phyloP scores from a whole-genome alignment of 2,888 invertebrate species.

The Lepetodrilus schrolli region DNA sequence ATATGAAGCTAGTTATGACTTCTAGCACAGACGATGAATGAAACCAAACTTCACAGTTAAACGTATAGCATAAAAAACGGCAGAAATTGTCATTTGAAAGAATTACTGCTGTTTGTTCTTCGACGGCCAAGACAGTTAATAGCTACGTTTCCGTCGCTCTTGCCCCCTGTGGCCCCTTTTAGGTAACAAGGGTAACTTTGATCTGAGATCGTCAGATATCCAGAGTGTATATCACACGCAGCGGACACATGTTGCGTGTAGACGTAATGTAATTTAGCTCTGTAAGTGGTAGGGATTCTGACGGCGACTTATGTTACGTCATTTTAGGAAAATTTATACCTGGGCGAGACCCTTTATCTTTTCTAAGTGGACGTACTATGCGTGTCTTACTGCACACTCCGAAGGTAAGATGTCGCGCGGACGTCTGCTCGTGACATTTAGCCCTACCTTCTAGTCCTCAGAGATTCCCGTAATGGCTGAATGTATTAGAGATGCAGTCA shows the following conservation, averaged over 20 bases:
- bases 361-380: no score
- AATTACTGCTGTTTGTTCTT: not conserved
- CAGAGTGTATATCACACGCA: not conserved
- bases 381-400: no score
- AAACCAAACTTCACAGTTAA: no score
- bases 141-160: not conserved
- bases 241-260: slow-evolving; percentile 4
- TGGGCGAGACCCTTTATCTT: no score
- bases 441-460: no score
- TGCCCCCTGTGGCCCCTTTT: not conserved
- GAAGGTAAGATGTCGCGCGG: no score
- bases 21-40: no score
- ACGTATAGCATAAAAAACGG: not conserved
- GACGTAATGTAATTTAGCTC: not conserved
- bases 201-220: not conserved
- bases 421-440: no score
- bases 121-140: slow-evolving; percentile 13
- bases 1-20: no score
- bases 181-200: not conserved
- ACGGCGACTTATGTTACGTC: not conserved
- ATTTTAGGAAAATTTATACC: slow-evolving; percentile 1
- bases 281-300: not conserved
- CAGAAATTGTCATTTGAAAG: not conserved
- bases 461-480: no score
- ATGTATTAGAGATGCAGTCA: no score